Percentiles rank a stretch among this genome's conserved stretches.
phyloP scores from a whole-genome alignment of 2,888 invertebrate genomes.

The Drosophila sordidula region DNA sequence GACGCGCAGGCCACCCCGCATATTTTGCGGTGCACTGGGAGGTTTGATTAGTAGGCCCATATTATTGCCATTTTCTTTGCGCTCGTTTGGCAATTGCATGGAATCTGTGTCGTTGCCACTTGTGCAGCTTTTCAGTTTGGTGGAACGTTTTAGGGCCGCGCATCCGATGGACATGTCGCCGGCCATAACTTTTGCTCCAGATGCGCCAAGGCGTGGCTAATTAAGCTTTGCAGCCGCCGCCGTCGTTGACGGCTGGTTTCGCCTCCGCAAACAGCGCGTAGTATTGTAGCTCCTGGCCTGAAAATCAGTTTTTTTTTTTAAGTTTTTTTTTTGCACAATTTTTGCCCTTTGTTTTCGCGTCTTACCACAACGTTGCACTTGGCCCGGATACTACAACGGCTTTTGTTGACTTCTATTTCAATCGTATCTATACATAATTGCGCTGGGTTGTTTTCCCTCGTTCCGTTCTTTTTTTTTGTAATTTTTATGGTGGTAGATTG shows the following conservation, averaged over 20 bases:
- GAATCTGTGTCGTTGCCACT: slow-evolving; percentile 75
- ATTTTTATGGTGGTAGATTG: slow-evolving; percentile 32
- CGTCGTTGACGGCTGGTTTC: slow-evolving; percentile 15
- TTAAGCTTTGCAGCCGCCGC: slow-evolving; percentile 25
- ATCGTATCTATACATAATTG: slow-evolving; percentile 63
- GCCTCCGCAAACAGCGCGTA: slow-evolving; percentile 38
- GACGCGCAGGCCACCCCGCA: slow-evolving; percentile 89
- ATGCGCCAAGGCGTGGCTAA: slow-evolving; percentile 56
- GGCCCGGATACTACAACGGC: slow-evolving; percentile 44
- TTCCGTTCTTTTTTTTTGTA: slow-evolving; percentile 48
- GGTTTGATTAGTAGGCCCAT: slow-evolving; percentile 51
- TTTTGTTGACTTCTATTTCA: slow-evolving; percentile 54
- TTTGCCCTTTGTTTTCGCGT: background rate
- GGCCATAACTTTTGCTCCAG: slow-evolving; percentile 67
- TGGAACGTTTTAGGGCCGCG: slow-evolving; percentile 83
- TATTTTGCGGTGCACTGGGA: slow-evolving; percentile 80
- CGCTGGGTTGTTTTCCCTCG: slow-evolving; percentile 60
- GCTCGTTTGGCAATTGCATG: slow-evolving; percentile 55
- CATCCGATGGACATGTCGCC: slow-evolving; percentile 84
- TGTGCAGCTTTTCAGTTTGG: slow-evolving; percentile 79
- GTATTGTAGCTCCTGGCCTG: slow-evolving; percentile 45
- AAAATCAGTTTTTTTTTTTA: slow-evolving; percentile 1
- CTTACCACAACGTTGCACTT: slow-evolving; percentile 56
- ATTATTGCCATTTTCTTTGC: slow-evolving; percentile 65
- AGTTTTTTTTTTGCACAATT: background rate